Evolutionary conservation across 2,888 invertebrate species (phyloP).

Genomic region (Tupiocoris notatus): DNA sequence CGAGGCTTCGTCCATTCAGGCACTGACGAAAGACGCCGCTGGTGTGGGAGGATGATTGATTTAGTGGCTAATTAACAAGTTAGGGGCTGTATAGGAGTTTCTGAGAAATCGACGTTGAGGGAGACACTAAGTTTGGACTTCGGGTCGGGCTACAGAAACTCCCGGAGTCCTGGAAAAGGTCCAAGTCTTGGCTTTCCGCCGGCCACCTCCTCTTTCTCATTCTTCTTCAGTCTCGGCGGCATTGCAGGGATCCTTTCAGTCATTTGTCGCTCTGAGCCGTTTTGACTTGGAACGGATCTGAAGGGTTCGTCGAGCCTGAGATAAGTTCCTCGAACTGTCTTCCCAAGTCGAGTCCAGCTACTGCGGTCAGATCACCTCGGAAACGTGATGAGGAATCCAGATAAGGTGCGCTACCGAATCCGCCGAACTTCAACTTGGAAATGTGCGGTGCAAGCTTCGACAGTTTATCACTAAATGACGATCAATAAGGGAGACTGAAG

Average conservation of each 20-base stretch:
- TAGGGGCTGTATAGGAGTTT: slow-evolving; percentile 5
- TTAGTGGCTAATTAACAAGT: slow-evolving; percentile 33
- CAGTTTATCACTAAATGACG: no score
- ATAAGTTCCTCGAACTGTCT: background rate
- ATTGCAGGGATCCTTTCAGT: background rate
- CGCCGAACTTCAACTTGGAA: no score
- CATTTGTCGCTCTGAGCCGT: background rate
- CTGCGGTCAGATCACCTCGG: background rate
- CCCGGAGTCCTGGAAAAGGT: slow-evolving; percentile 27
- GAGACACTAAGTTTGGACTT: slow-evolving; percentile 29
- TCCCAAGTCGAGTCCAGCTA: background rate
- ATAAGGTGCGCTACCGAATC: background rate
- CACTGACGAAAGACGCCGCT: background rate
- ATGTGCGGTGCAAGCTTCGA: no score
- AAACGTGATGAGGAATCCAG: background rate
- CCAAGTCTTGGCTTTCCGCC: background rate
- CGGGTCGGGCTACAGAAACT: slow-evolving; percentile 17
- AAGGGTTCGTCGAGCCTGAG: background rate
- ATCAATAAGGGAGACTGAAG: no score
- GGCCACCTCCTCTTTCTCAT: background rate
- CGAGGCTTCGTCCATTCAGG: no score
- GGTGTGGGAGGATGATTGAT: slow-evolving; percentile 21
- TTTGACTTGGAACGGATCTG: background rate
- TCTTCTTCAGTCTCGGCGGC: background rate
- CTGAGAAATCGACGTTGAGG: slow-evolving; percentile 17